Conservation (phyloP, 2,797 vertebrate genomes). For the Crenuchus spilurus region DNA sequence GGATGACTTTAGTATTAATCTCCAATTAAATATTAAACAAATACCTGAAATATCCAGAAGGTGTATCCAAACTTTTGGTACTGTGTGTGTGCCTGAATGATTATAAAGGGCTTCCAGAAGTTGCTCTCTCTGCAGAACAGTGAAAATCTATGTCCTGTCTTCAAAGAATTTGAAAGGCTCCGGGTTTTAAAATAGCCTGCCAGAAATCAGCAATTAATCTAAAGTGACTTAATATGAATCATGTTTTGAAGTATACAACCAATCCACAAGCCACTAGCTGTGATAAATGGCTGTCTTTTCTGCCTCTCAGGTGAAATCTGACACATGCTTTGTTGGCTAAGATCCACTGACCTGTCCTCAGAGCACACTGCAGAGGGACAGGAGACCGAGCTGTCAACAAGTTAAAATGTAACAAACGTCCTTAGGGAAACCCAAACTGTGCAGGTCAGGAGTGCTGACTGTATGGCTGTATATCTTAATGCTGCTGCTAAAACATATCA, state of each 20-base stretch:
- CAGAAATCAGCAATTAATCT: background rate
- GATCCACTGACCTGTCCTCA: slow-evolving; percentile 16
- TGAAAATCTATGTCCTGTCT: background rate
- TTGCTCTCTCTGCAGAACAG: background rate
- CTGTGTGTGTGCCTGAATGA: no score
- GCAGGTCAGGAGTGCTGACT: background rate
- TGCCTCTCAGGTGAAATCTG: slow-evolving; percentile 22
- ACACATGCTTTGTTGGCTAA: slow-evolving; percentile 18
- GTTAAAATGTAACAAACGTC: slow-evolving; percentile 39
- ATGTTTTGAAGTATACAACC: background rate
- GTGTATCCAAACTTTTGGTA: no score
- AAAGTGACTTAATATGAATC: background rate
- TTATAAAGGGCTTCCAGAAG: no score
- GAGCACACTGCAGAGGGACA: slow-evolving; percentile 18
- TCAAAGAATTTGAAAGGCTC: background rate
- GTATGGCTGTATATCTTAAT: background rate
- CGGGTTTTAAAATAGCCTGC: background rate
- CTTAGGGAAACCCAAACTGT: background rate
- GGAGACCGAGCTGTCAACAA: slow-evolving; percentile 35
- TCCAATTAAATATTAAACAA: no score
- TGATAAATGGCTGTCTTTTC: background rate
- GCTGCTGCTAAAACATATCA: slow-evolving; percentile 9
- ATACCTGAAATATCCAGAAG: no score
- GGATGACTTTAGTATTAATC: no score
- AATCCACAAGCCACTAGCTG: background rate